These are phyloP conservation scores for Malachius bipustulatus DNA, from an alignment of 2,888 invertebrate genomes.

Conservation along the genomic window DNA sequence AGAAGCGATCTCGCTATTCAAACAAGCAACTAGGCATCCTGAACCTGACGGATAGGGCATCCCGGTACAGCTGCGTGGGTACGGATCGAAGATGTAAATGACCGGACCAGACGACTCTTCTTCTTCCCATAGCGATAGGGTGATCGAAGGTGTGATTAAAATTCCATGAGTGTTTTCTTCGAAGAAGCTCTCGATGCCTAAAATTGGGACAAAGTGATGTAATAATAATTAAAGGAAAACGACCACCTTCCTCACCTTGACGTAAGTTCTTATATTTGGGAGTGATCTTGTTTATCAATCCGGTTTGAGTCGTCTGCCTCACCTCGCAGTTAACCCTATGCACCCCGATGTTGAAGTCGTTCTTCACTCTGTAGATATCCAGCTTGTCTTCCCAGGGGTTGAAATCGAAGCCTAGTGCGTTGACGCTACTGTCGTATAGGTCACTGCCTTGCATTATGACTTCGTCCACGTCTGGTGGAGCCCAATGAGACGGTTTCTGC, in stretches of 20 bases:
- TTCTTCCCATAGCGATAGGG: conserved; percentile 44
- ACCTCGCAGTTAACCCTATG: conserved; percentile 36
- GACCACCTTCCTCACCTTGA: conserved; percentile 32
- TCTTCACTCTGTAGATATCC: conserved; percentile 33
- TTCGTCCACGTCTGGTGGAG: conserved; percentile 44
- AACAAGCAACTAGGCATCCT: conserved; percentile 43
- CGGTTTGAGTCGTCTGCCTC: conserved; percentile 37
- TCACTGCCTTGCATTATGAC: conserved; percentile 41
- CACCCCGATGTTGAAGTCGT: conserved; percentile 37
- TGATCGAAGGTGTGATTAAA: conserved; percentile 35
- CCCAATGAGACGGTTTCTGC: conserved; percentile 48
- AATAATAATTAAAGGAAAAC: too few relatives aligned
- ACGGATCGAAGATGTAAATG: conserved; percentile 50
- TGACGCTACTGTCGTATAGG: conserved; percentile 40
- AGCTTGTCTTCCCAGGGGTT: conserved; percentile 45
- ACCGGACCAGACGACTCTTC: conserved; percentile 36
- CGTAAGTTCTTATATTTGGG: conserved; percentile 29
- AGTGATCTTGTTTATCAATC: conserved; percentile 40
- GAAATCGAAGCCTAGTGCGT: conserved; percentile 43
- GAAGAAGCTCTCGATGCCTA: conserved; percentile 47
- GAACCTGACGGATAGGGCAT: conserved; percentile 30
- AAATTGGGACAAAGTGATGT: too few relatives aligned
- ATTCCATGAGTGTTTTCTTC: conserved; percentile 43
- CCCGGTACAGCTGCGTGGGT: conserved; percentile 37
- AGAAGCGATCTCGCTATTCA: conserved; percentile 39